Evolutionary conservation across 2,888 invertebrate genomes (phyloP), one percentile per base, ranked within the genome.

Genomic region (Eilema depressum): DNA sequence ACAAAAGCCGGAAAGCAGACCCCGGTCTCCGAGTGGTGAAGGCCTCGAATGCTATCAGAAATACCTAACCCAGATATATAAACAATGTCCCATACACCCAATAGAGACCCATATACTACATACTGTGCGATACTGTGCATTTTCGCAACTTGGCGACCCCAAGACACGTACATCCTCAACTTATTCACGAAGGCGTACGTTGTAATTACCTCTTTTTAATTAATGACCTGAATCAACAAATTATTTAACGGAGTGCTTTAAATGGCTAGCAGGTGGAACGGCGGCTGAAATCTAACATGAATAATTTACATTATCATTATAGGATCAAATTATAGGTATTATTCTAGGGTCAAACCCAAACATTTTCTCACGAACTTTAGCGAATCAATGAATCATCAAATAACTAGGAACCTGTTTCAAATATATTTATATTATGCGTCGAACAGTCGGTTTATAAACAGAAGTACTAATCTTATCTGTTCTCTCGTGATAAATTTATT

Each of bases 391-490:
- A 88, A 83, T 87, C 86, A 87, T 87, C 86, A 78, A 79, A 81
- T 75, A 79, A 70, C 76, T 81, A 68, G 62, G 71, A 83, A 82
- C 82, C 82, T 77, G 84, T 81, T 81, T 77, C 70, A 62, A 85
- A 84, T 80, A 80, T 81, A 82, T 83, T 81, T 81, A 79, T 82
- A 82, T 83, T 84, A 82, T 86, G 74, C 83, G 61, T 73, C 63
- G 68, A 79, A 84, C 80, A 80, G 73, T 71, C 75, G 73, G 73
- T 77, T 76, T 73, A 84, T 83, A 77, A 79, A 84, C 82, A 77
- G 82, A 81, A 77, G 79, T 83, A 87, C 88, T 83, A 88, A 88
- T 88, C 86, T 87, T 86, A 88, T 87, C 87, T 80, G 82, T 82
- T 71, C 79, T 82, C 75, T 83, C 75, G 81, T 86, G 87, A 88